phyloP scores from a whole-genome alignment of 37 sponge, comb jelly and placozoan species.

The Halisarca cf. caerulea region DNA sequence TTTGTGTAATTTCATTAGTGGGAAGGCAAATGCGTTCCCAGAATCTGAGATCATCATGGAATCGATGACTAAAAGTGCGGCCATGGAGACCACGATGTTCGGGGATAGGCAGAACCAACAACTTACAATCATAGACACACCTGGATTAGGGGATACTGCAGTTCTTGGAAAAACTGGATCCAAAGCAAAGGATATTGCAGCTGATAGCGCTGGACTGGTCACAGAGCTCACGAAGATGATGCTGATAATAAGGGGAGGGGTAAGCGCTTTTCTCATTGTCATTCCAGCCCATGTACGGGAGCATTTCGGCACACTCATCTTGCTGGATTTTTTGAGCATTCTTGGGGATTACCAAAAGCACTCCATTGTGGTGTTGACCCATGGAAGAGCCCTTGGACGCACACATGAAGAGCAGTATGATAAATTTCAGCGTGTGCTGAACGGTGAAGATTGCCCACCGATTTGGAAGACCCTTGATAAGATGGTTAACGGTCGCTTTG shows the following conservation, averaged over 20 bases:
- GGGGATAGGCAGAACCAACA: too few species aligned
- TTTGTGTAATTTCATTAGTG: not conserved
- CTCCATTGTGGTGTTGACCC: conserved; percentile 6
- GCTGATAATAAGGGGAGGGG: not conserved
- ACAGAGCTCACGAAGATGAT: not conserved
- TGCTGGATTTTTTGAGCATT: not conserved
- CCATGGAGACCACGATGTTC: not conserved
- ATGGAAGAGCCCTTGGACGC: not conserved
- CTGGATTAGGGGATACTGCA: not conserved
- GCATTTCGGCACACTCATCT: not conserved
- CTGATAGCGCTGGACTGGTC: not conserved
- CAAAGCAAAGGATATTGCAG: not conserved
- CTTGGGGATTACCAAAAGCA: not conserved
- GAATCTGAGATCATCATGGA: not conserved
- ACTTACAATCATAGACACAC: not conserved
- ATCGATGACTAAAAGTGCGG: not conserved
- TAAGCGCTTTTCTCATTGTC: not conserved
- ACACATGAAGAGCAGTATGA: not conserved
- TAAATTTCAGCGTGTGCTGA: not conserved
- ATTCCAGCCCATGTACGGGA: not conserved
- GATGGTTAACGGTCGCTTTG: not conserved
- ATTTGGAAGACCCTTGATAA: not conserved
- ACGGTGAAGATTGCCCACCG: not conserved
- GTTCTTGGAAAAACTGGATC: not conserved
- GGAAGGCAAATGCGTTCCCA: not conserved